A percentile compares a stretch with the other conserved stretches of the same genome.
phyloP scores from a whole-genome alignment of 2,797 vertebrate genomes.

The Myotis daubentonii region DNA sequence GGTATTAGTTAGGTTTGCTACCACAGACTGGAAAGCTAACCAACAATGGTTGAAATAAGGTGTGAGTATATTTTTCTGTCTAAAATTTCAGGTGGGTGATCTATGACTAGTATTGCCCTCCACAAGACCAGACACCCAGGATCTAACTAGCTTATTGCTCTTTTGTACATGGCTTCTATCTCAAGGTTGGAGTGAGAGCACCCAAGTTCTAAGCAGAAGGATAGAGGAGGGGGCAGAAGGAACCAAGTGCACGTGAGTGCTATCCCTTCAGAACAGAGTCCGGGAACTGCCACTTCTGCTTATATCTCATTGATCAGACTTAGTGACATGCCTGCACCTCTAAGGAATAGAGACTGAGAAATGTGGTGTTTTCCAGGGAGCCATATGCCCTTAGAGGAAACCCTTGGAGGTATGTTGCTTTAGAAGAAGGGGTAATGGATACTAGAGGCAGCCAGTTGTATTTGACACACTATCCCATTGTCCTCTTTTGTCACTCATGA shows the following conservation, averaged over 20 bases:
- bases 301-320: not conserved
- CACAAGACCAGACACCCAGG: not conserved
- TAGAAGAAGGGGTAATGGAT: not conserved
- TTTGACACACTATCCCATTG: not conserved
- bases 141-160: not conserved
- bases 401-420: not conserved
- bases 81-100: not conserved
- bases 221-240: not conserved
- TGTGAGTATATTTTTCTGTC: not conserved
- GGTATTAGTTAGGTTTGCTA: not conserved
- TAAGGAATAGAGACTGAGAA: not conserved
- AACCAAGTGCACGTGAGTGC: accelerated
- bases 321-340: not conserved
- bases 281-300: not conserved
- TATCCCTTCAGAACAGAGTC: not conserved
- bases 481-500: not conserved
- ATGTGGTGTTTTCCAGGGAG: not conserved
- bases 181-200: not conserved
- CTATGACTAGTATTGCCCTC: not conserved
- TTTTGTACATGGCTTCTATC: not conserved
- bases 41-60: not conserved
- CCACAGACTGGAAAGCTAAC: not conserved
- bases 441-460: not conserved
- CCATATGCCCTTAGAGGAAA: not conserved
- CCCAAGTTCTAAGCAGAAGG: not conserved